A percentile compares a stretch with the other conserved stretches of the same genome.
Conservation (phyloP, 2,888 invertebrate species). For the Mechanitis messenoides region DNA sequence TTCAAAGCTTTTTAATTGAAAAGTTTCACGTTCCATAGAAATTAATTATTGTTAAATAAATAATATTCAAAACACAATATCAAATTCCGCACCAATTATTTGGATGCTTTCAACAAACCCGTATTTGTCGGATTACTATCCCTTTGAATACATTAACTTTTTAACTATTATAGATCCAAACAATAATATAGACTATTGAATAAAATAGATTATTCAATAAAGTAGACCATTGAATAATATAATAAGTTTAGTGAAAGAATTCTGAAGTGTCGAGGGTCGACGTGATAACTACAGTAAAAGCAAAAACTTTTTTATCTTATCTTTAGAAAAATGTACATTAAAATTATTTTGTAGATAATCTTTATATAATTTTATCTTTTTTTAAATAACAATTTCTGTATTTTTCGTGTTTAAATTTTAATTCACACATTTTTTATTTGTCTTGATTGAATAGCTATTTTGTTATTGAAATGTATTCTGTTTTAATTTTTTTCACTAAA, state of each 20-base stretch:
- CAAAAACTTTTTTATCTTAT: conserved; percentile 7
- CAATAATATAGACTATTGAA: conserved; percentile 11
- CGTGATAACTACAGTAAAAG: conserved; percentile 16
- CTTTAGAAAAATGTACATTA: too few species aligned
- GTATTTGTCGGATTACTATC: conserved; percentile 27
- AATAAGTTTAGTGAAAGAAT: conserved; percentile 19
- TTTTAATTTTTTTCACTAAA: too few species aligned
- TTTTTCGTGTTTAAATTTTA: too few species aligned
- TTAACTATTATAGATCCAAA: conserved; percentile 26
- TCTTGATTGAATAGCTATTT: too few species aligned
- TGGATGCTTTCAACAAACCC: conserved; percentile 19
- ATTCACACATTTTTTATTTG: too few species aligned
- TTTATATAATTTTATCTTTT: too few species aligned
- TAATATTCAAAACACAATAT: background rate
- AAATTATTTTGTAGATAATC: too few species aligned
- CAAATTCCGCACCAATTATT: conserved; percentile 14
- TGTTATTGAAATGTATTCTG: too few species aligned
- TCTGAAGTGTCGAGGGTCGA: conserved; percentile 27
- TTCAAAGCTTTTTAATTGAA: background rate
- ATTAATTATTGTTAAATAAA: background rate
- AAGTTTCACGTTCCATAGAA: background rate
- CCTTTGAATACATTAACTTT: conserved; percentile 29
- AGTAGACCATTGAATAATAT: conserved; percentile 28
- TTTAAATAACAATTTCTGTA: too few species aligned
- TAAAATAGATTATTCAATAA: conserved; percentile 2